phyloP scores from a whole-genome alignment of 2,888 invertebrate species.

The Megamerina dolium region DNA sequence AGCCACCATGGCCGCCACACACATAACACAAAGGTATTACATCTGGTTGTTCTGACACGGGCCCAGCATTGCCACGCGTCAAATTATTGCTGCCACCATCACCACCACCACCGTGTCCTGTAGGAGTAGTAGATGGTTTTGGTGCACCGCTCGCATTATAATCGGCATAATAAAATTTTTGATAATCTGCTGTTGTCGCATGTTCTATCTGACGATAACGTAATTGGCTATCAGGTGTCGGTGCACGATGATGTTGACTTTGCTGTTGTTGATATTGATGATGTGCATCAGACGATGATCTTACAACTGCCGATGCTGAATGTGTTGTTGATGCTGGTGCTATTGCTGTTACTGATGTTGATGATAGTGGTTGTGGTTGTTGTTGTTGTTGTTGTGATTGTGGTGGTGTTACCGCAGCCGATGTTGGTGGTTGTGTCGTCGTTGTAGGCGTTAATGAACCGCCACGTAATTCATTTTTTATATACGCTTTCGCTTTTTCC shows the following conservation, averaged over 20 bases:
- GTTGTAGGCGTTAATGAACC: slow-evolving; percentile 38
- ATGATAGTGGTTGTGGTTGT: slow-evolving; percentile 19
- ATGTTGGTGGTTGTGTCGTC: slow-evolving; percentile 20
- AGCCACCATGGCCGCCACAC: slow-evolving; percentile 67
- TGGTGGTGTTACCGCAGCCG: slow-evolving; percentile 22
- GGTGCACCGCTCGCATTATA: background rate
- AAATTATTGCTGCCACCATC: slow-evolving; percentile 3
- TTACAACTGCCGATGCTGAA: slow-evolving; percentile 21
- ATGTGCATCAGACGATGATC: slow-evolving; percentile 20
- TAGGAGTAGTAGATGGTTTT: slow-evolving; percentile 4
- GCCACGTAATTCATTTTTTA: slow-evolving; percentile 64
- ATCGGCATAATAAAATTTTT: slow-evolving; percentile 18
- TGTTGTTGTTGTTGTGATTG: slow-evolving; percentile 20
- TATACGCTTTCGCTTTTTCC: slow-evolving; percentile 67
- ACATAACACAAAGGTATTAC: slow-evolving; percentile 57
- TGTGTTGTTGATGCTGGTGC: slow-evolving; percentile 19
- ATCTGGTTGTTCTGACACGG: slow-evolving; percentile 13
- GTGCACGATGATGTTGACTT: slow-evolving; percentile 21
- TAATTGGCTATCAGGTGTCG: slow-evolving; percentile 6
- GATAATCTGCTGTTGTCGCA: slow-evolving; percentile 14
- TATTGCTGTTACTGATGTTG: slow-evolving; percentile 21
- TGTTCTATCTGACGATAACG: slow-evolving; percentile 19
- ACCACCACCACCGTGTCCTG: slow-evolving; percentile 13
- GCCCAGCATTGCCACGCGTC: slow-evolving; percentile 10
- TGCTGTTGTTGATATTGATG: slow-evolving; percentile 21